Evolutionary conservation across 2,113 vertebrate species (phyloP).

Genomic region (Pseudonaja textilis): DNA sequence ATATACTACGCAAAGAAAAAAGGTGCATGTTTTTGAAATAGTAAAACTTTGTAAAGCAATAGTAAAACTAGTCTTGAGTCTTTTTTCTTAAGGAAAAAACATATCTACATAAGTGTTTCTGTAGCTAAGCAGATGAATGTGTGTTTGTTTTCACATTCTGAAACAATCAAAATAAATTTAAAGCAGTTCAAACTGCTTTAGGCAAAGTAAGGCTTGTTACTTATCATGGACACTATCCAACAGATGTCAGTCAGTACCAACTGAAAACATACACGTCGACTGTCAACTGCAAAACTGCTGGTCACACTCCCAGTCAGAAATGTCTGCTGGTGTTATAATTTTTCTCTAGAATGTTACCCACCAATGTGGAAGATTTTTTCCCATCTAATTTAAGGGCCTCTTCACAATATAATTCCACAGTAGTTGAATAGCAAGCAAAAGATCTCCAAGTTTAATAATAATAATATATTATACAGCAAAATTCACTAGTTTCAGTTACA

Average conservation of each 20-base stretch:
- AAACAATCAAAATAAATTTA: conserved; percentile 9
- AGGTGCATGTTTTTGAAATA: background rate
- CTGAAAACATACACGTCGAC: background rate
- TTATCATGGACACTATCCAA: background rate
- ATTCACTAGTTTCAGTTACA: background rate
- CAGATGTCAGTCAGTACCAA: background rate
- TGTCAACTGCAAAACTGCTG: background rate
- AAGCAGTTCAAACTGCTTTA: background rate
- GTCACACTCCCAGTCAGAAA: background rate
- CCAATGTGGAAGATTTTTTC: background rate
- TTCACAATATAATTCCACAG: background rate
- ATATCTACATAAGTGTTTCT: background rate
- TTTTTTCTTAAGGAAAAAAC: background rate
- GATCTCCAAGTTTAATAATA: background rate
- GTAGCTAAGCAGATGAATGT: background rate
- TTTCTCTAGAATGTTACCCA: background rate
- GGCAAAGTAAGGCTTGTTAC: background rate
- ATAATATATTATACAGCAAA: background rate
- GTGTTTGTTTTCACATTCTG: background rate
- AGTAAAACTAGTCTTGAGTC: background rate
- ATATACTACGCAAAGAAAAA: background rate
- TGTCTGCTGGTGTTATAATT: background rate
- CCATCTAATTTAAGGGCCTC: background rate
- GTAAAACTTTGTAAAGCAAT: background rate
- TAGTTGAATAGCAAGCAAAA: background rate